Percentiles rank a stretch among this genome's conserved stretches.
Evolutionary conservation across 2,888 invertebrate species (phyloP).

Genomic region (Noctua janthina): DNA sequence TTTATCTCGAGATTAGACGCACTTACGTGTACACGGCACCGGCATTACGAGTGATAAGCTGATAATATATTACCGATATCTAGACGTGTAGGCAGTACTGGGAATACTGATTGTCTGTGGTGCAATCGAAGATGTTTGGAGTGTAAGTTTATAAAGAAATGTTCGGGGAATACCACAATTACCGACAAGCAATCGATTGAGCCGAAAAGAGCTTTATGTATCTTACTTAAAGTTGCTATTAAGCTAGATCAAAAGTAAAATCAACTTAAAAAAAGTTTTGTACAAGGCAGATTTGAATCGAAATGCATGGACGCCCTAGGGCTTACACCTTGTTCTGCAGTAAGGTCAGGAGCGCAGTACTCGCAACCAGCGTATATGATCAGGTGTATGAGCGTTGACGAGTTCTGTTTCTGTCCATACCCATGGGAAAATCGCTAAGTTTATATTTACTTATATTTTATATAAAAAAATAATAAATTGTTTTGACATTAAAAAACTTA

Average conservation of each 20-base stretch:
- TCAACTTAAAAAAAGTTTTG: no score
- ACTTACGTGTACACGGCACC: constrained; percentile 62
- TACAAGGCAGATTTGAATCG: background rate
- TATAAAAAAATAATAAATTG: background rate
- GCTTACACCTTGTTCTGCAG: background rate
- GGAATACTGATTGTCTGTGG: constrained; percentile 38
- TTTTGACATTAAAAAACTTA: background rate
- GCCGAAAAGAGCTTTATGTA: background rate
- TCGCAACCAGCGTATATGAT: background rate
- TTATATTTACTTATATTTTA: background rate
- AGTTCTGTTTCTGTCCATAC: background rate
- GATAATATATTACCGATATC: constrained; percentile 50
- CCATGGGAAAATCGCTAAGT: background rate
- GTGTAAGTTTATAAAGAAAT: background rate
- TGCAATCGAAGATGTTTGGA: background rate
- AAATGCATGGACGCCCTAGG: background rate
- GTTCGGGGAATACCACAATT: background rate
- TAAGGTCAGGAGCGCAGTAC: background rate
- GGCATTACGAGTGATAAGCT: constrained; percentile 65
- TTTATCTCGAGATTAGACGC: constrained; percentile 63
- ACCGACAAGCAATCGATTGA: background rate
- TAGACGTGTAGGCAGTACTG: constrained; percentile 1
- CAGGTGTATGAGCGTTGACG: no score
- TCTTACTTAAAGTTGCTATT: no score
- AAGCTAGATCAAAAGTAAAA: no score